Base-by-base conservation (phyloP, 2,888 invertebrate genomes). In the Neoaliturus tenellus region DNA sequence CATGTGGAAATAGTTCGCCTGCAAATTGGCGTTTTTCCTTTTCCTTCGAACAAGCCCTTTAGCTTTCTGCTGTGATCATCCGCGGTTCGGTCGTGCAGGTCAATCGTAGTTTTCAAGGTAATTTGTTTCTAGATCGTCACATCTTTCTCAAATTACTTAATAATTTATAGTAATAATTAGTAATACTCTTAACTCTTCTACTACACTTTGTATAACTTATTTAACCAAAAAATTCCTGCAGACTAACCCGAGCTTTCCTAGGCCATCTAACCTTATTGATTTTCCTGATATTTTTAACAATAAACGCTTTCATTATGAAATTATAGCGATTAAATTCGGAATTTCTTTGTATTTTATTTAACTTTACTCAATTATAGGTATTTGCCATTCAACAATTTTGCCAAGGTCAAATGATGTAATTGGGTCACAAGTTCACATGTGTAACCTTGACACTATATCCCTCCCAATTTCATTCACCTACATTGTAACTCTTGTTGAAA, bases 381-480 rank as follows among this genome's bases (percentile, higher is more conserved):
- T 6, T 35, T 35, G 10, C 6, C 35, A 35, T n/a, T n/a, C n/a
- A n/a, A n/a, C 12, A 39, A 39, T 39, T 62, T 62, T 28, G 28
- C 14, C 62, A 62, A 62, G 62, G 62, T 62, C 62, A 31, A 62
- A 31, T 62, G 62, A 62, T 62, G 62, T 28, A 62, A 62, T 62
- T 62, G 62, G 62, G 62, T 62, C 28, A 62, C 62, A 62, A 62
- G 28, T 62, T 55, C 55, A 62, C 62, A 31, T 62, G 62, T 62
- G 25, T 62, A 62, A 62, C 62, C 62, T 62, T 62, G 62, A 62
- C 62, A 25, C 28, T 28, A 14, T 62, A 14, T 62, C 31, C 31
- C 14, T 20, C 55, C 55, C 14, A n/a, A 14, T 48, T 48, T 48
- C 35, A 10, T 35, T 35, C 10, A n/a, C n/a, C n/a, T n/a, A n/a